Conservation (phyloP, 2,888 invertebrate species). For the Chorisops tibialis region DNA sequence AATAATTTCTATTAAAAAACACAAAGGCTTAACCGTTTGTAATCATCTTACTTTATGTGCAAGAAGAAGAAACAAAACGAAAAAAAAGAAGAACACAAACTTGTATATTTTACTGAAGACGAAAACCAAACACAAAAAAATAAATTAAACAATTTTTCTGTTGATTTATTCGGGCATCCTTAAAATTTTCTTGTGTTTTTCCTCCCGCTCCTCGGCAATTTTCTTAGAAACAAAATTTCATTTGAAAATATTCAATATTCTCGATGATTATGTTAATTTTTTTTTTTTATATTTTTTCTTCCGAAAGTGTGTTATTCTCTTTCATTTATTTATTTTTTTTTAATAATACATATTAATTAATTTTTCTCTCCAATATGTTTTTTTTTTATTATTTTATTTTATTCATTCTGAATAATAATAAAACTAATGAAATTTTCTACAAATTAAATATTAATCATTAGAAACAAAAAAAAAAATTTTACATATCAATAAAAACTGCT, state of each 20-base stretch:
- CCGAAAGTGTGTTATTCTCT: no score
- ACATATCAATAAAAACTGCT: constrained; percentile 37
- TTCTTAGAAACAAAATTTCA: no score
- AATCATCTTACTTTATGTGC: constrained; percentile 50
- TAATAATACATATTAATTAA: no score
- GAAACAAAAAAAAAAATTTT: neutral
- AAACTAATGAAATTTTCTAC: neutral
- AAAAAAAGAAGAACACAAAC: constrained; percentile 1
- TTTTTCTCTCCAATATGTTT: neutral
- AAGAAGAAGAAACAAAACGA: neutral
- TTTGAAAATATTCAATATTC: no score
- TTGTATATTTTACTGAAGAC: neutral
- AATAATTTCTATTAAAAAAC: constrained; percentile 38
- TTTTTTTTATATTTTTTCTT: no score
- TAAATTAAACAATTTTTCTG: constrained; percentile 2
- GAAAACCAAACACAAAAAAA: constrained; percentile 1
- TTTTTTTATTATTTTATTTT: constrained; percentile 3
- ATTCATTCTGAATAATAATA: neutral
- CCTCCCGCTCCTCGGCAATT: neutral
- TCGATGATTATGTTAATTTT: no score
- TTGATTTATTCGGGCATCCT: neutral
- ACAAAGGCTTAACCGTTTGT: constrained; percentile 53
- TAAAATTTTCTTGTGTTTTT: constrained; percentile 8
- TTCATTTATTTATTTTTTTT: no score
- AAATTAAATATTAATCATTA: no score